Base-by-base conservation (phyloP, 2,888 invertebrate species). In the Eupsilia transversa region DNA sequence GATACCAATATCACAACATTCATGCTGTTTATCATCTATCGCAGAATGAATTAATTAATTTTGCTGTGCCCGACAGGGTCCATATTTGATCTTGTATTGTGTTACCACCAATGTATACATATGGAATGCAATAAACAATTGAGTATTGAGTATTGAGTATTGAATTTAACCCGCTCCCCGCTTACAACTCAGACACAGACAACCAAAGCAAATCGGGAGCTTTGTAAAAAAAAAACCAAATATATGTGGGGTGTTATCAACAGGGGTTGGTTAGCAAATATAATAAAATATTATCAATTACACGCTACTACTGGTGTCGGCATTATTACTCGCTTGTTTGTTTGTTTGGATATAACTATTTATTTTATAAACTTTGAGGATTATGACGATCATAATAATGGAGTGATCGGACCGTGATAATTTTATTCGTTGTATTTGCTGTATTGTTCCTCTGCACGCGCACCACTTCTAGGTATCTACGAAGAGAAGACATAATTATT, bases 281-380 rank as follows among this genome's bases (percentile, higher is more conserved):
- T 91, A 91, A 92, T 93, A 92, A 92, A 94, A 92, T 92, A 94
- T 93, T 93, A 93, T 93, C 93, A 94, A 95, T 95, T 95, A 92
- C 92, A 94, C 91, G 93, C 87, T 87, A 83, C 90, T 89, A 85
- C 89, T 92, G 91, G 89, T 89, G 87, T 74, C 75, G 77, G 74
- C 75, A 79, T 86, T 84, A 79, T 75, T 76, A 56, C 84, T 80
- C 73, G 70, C 69, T 82, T 84, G 79, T 83, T 84, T 85, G 82
- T 85, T 80, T 84, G 70, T 77, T 73, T 77, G 77, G 66, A 75
- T 75, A 80, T 82, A 73, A 82, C 43, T 83, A 80, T 85, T 82
- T 80, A 75, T 75, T 73, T 56, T 61, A 72, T 71, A 54, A 71
- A 72, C 41, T 59, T 59, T 46, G 56, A 74, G 67, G 60, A 68